These are phyloP conservation scores for Anoura caudifer DNA, from an alignment of 2,113 vertebrate genomes.

Conservation along the genomic window DNA sequence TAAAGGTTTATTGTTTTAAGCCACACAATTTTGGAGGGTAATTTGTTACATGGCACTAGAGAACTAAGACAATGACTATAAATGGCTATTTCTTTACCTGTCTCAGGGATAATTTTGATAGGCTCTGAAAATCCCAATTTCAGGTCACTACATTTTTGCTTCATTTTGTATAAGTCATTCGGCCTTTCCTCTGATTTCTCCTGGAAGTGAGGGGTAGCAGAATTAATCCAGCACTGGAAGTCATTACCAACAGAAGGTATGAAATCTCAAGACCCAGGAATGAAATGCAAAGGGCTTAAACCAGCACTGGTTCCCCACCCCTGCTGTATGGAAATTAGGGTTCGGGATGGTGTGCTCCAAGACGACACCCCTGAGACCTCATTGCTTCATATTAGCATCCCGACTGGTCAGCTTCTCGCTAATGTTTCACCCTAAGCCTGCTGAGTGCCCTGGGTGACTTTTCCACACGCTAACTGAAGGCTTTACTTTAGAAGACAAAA, in stretches of 20 bases:
- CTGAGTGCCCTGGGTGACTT: conserved; percentile 21
- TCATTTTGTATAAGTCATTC: background rate
- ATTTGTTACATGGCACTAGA: background rate
- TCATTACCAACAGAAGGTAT: background rate
- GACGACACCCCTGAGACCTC: conserved; percentile 12
- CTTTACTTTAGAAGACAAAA: conserved; percentile 41
- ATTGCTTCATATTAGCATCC: background rate
- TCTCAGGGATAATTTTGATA: background rate
- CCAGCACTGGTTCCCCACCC: background rate
- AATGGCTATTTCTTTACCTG: background rate
- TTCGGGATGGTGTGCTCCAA: background rate
- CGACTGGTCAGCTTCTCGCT: conserved; percentile 23
- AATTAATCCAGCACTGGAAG: background rate
- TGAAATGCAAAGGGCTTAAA: background rate
- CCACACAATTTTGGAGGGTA: background rate
- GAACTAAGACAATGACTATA: background rate
- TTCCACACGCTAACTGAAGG: conserved; percentile 38
- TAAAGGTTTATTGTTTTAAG: background rate
- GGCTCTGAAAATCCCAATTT: background rate
- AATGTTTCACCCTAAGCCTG: conserved; percentile 52
- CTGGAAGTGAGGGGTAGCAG: background rate
- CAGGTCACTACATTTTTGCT: background rate
- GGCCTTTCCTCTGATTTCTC: background rate
- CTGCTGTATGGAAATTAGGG: background rate
- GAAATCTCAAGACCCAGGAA: background rate